A percentile compares a stretch with the other conserved stretches of the same genome.
Conservation (phyloP, 1,140 invertebrate genomes). For the Saccostrea cuccullata region DNA sequence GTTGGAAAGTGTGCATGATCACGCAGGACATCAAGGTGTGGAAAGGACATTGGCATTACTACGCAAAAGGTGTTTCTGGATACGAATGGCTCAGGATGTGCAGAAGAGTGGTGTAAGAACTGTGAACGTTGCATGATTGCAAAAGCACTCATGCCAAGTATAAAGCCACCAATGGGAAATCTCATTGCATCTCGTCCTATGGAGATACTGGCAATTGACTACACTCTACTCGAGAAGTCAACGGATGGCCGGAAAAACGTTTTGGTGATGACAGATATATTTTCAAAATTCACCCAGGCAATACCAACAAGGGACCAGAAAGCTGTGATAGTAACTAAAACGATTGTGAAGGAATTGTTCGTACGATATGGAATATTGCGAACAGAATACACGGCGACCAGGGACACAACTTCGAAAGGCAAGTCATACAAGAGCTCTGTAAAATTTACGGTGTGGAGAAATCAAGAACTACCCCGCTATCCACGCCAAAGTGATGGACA, state of each 20-base stretch:
- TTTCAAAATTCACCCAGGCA: conserved; percentile 42
- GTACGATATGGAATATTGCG: conserved; percentile 35
- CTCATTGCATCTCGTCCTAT: conserved; percentile 49
- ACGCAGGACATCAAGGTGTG: conserved; percentile 48
- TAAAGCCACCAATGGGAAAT: conserved; percentile 46
- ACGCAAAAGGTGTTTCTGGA: conserved; percentile 45
- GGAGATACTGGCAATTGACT: conserved; percentile 54
- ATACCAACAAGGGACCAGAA: conserved; percentile 41
- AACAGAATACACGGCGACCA: conserved; percentile 34
- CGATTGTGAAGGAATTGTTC: conserved; percentile 8
- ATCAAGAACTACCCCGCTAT: conserved; percentile 47
- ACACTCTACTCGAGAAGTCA: conserved; percentile 45
- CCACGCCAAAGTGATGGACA: background rate
- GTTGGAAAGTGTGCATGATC: conserved; percentile 50
- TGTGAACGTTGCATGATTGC: conserved; percentile 46
- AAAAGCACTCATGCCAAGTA: conserved; percentile 39
- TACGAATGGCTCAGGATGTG: conserved; percentile 42
- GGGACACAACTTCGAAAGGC: conserved; percentile 40
- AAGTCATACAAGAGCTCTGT: conserved; percentile 39
- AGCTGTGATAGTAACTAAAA: conserved; percentile 39
- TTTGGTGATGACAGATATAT: conserved; percentile 37
- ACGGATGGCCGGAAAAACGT: conserved; percentile 56
- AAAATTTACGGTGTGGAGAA: conserved; percentile 36
- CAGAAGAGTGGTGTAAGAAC: conserved; percentile 36
- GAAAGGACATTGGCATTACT: conserved; percentile 25